These are phyloP conservation scores for Arrhopalites spinosus DNA, from an alignment of 2,888 invertebrate species.

Conservation along the genomic window DNA sequence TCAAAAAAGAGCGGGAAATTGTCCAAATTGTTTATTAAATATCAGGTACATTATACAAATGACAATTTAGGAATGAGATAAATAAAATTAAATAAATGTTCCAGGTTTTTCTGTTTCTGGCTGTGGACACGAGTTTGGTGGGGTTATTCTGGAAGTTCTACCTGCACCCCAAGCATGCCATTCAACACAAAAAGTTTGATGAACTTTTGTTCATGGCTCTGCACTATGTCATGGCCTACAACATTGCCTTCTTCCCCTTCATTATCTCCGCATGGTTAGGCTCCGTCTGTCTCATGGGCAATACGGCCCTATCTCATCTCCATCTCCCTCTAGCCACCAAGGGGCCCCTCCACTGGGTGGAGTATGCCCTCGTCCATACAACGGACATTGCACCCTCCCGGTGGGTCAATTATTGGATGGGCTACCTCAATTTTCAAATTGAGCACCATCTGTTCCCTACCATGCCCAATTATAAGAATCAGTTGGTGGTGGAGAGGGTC, in stretches of 20 bases:
- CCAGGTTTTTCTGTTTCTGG: too few species aligned
- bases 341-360: conserved; percentile 39
- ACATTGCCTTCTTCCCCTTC: conserved; percentile 44
- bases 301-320: conserved; percentile 51
- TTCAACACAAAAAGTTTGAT: conserved; percentile 37
- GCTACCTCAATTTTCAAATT: conserved; percentile 22
- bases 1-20: conserved; percentile 4
- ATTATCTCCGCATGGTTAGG: conserved; percentile 45
- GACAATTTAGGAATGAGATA: too few species aligned
- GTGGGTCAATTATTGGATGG: not conserved
- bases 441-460: conserved; percentile 36
- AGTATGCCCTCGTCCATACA: conserved; percentile 35
- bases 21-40: not conserved
- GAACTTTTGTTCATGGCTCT: conserved; percentile 46
- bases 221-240: conserved; percentile 45
- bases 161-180: conserved; percentile 44
- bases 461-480: conserved; percentile 19
- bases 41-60: too few species aligned
- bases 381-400: conserved; percentile 22
- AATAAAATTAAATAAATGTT: too few species aligned
- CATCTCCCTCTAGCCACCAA: conserved; percentile 32
- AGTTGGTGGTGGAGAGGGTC: conserved; percentile 14
- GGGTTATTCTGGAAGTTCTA: conserved; percentile 48
- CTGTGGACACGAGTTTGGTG: too few species aligned
- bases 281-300: conserved; percentile 49